Conservation (phyloP, 2,797 vertebrate genomes). For the Neomorphus geoffroyi region DNA sequence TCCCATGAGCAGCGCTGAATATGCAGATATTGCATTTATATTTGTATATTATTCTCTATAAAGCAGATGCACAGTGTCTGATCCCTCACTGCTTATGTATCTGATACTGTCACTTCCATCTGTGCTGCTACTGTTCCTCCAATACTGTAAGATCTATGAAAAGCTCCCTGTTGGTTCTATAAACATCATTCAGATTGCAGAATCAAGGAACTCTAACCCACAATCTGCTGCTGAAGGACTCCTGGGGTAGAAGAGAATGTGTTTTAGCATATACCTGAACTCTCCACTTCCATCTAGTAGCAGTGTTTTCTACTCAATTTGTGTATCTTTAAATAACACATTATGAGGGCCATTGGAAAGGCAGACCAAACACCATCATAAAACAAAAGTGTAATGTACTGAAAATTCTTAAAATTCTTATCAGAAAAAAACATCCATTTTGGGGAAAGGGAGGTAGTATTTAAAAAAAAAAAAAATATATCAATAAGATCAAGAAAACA, state of each 20-base stretch:
- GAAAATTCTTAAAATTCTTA: background rate
- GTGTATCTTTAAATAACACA: background rate
- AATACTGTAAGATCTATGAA: background rate
- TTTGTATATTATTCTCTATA: background rate
- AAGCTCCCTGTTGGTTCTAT: background rate
- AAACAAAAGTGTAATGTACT: background rate
- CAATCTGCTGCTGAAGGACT: background rate
- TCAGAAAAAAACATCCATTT: background rate
- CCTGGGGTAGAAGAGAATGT: background rate
- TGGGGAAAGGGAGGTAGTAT: background rate
- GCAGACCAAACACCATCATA: background rate
- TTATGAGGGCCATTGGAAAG: background rate
- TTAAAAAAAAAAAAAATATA: background rate
- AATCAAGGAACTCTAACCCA: background rate
- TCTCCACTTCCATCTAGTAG: background rate
- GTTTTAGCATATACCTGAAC: background rate
- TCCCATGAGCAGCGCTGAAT: background rate
- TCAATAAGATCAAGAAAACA: background rate
- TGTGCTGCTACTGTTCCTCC: background rate
- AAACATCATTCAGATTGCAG: background rate
- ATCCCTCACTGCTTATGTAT: background rate
- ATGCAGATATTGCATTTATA: background rate
- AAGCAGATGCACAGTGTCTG: background rate
- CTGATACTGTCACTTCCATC: background rate
- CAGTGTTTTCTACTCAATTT: background rate